Percentiles rank a stretch among this genome's conserved stretches.
Evolutionary conservation across 1,140 invertebrate species (phyloP).

Genomic region (Plutomurus gul): DNA sequence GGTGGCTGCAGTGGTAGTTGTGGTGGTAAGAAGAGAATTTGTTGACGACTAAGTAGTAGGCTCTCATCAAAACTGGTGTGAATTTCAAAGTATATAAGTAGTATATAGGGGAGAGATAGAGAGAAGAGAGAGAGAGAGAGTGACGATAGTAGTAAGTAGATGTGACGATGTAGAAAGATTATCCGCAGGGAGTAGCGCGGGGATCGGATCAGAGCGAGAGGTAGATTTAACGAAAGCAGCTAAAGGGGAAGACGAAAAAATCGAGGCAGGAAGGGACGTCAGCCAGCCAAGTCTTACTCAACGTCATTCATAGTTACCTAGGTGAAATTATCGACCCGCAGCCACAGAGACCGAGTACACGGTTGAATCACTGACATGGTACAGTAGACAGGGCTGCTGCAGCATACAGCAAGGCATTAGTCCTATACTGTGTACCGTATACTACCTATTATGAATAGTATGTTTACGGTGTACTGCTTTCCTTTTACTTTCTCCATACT

Average conservation of each 20-base stretch:
- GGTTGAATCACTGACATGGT: no score
- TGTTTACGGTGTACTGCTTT: no score
- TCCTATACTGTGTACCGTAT: neutral
- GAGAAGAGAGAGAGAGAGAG: neutral
- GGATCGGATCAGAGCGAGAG: neutral
- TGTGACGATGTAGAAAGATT: no score
- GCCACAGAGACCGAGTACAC: no score
- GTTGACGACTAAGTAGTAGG: neutral
- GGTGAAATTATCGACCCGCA: conserved; percentile 43
- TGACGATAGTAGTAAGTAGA: no score
- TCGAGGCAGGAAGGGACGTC: neutral
- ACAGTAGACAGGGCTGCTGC: no score
- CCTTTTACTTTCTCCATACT: neutral
- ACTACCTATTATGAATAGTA: no score
- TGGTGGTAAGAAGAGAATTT: no score
- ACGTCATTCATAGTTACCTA: conserved; percentile 52
- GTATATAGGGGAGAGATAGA: neutral
- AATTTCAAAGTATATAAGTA: neutral
- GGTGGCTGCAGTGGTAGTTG: no score
- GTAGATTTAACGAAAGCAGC: neutral
- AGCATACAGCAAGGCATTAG: neutral
- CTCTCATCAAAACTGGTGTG: neutral
- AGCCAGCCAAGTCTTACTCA: conserved; percentile 30
- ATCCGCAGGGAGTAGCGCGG: neutral
- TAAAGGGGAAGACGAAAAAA: neutral